phyloP scores from a whole-genome alignment of 2,888 invertebrate species.

The Itoplectis maculator region DNA sequence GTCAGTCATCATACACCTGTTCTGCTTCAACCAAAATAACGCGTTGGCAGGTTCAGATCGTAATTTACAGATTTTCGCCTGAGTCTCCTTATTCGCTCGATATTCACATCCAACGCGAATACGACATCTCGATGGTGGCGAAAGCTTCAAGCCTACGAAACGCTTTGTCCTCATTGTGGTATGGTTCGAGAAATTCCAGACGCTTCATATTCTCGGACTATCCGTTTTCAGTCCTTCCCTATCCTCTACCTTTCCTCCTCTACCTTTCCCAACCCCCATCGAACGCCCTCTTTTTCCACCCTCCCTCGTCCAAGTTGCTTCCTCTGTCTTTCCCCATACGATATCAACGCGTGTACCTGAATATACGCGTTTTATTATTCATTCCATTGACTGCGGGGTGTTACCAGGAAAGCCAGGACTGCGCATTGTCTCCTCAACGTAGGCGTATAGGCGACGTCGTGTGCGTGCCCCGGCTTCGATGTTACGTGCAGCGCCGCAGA shows the following conservation, averaged over 20 bases:
- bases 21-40: neutral
- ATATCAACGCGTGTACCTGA: constrained; percentile 8
- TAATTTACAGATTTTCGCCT: neutral
- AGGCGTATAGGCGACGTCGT: too few relatives aligned
- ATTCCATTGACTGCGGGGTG: constrained; percentile 56
- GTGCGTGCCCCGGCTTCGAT: neutral
- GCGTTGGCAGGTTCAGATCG: neutral
- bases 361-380: constrained; percentile 61
- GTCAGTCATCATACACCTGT: constrained; percentile 1
- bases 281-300: constrained; percentile 27
- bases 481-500: constrained; percentile 7
- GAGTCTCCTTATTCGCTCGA: neutral
- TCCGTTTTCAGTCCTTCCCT: constrained; percentile 38
- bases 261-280: too few relatives aligned
- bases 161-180: constrained; percentile 39
- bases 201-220: constrained; percentile 35
- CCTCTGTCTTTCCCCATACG: neutral
- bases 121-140: constrained; percentile 22
- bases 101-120: neutral
- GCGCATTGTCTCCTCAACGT: constrained; percentile 29
- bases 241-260: too few relatives aligned
- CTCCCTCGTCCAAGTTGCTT: constrained; percentile 20
- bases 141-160: constrained; percentile 39
- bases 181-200: constrained; percentile 43
- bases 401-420: constrained; percentile 28